Percentiles rank a stretch among this genome's conserved stretches.
phyloP scores from a whole-genome alignment of 2,888 invertebrate genomes.

The Thera britannica region DNA sequence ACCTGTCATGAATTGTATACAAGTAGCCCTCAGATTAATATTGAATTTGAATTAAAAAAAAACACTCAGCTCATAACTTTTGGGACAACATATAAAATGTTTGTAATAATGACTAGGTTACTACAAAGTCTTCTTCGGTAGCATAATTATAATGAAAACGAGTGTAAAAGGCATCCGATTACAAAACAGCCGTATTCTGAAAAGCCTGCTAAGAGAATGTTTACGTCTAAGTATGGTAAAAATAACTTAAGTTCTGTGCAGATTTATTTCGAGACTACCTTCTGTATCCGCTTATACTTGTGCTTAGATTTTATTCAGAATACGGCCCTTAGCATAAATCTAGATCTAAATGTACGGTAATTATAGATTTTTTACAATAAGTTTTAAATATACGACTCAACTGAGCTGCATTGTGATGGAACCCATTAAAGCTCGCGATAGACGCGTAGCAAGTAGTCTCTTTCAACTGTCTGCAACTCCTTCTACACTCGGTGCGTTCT shows the following conservation, averaged over 20 bases:
- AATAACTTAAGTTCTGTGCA: neutral
- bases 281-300: slow-evolving; percentile 1
- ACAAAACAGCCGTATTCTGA: slow-evolving; percentile 38
- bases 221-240: neutral
- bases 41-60: neutral
- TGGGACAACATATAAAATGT: neutral
- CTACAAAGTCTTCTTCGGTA: slow-evolving; percentile 32
- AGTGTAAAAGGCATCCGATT: slow-evolving; percentile 50
- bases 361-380: slow-evolving; percentile 79
- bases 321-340: slow-evolving; percentile 61
- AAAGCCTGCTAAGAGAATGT: slow-evolving; percentile 4
- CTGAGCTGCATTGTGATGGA: slow-evolving; percentile 84
- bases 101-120: neutral
- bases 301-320: slow-evolving; percentile 7
- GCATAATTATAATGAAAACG: slow-evolving; percentile 35
- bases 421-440: slow-evolving; percentile 56
- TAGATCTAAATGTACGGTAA: slow-evolving; percentile 71
- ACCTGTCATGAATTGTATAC: slow-evolving; percentile 4
- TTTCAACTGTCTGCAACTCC: slow-evolving; percentile 58
- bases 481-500: slow-evolving; percentile 60
- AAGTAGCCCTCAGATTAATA: neutral
- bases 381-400: slow-evolving; percentile 79
- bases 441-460: slow-evolving; percentile 57
- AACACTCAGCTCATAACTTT: neutral
- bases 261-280: neutral